Conservation (phyloP, 2,113 vertebrate genomes). For the Varanus salvator region DNA sequence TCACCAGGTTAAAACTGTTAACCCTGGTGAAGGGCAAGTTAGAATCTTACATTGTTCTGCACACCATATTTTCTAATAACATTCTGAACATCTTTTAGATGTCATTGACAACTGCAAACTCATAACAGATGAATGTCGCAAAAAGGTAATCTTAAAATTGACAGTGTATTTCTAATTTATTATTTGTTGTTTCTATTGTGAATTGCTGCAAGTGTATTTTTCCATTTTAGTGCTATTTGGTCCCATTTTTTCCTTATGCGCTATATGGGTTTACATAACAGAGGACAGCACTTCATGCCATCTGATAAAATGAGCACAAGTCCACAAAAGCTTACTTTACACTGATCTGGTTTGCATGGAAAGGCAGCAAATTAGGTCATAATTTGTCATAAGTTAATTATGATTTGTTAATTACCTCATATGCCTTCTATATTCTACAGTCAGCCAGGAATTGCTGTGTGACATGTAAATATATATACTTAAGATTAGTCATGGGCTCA, state of each 20-base stretch:
- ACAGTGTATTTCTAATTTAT: background rate
- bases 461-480: too few relatives aligned
- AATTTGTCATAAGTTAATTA: too few relatives aligned
- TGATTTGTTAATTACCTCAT: background rate
- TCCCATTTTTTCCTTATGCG: background rate
- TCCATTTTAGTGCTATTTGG: background rate
- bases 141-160: constrained; percentile 80
- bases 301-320: background rate
- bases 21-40: background rate
- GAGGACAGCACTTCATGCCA: background rate
- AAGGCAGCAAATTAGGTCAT: too few relatives aligned
- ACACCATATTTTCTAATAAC: constrained; percentile 27
- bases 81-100: constrained; percentile 77
- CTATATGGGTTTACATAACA: background rate
- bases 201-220: background rate
- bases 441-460: too few relatives aligned
- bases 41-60: background rate
- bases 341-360: background rate
- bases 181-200: background rate
- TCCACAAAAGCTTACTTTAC: background rate
- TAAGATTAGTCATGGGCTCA: too few relatives aligned
- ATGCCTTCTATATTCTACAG: too few relatives aligned
- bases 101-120: constrained; percentile 95
- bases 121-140: constrained; percentile 91
- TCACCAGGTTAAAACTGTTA: background rate